Conservation (phyloP, 1,140 invertebrate genomes). For the Anagrus nilaparvatae region DNA sequence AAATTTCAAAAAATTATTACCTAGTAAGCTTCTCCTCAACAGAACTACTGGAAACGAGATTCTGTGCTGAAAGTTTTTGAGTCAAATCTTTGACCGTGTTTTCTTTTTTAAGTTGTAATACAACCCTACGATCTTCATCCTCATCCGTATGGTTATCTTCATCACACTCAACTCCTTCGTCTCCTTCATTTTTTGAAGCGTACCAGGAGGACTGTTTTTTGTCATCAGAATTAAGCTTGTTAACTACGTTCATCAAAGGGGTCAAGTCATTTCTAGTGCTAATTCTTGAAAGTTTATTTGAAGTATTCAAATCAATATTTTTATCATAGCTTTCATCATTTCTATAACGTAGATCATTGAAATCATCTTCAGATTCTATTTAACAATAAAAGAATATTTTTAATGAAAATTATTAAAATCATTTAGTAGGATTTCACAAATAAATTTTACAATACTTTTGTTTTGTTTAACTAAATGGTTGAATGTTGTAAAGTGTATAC, state of each 20-base stretch:
- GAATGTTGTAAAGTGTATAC: too few species aligned
- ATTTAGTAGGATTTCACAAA: too few species aligned
- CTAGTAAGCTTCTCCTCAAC: constrained; percentile 44
- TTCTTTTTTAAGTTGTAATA: constrained; percentile 58
- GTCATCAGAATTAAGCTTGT: constrained; percentile 48
- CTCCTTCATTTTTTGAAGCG: too few species aligned
- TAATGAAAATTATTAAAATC: too few species aligned
- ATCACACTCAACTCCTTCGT: constrained; percentile 41
- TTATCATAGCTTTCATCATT: constrained; percentile 30
- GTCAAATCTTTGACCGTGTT: constrained; percentile 79
- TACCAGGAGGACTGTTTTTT: constrained; percentile 53
- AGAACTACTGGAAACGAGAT: constrained; percentile 49
- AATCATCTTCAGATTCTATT: too few species aligned
- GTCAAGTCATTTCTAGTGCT: constrained; percentile 48
- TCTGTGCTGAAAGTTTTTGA: constrained; percentile 66
- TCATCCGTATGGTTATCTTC: constrained; percentile 42
- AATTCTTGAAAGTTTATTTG: constrained; percentile 37
- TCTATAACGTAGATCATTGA: constrained; percentile 42
- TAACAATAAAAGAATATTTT: too few species aligned
- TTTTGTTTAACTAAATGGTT: too few species aligned
- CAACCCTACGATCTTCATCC: constrained; percentile 49
- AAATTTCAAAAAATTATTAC: constrained; percentile 29
- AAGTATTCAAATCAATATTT: constrained; percentile 31
- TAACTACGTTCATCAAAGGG: constrained; percentile 46
- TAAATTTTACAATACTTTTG: too few species aligned